Evolutionary conservation across 2,888 invertebrate species (phyloP), one percentile per base, ranked within the genome.

Genomic region (Vanessa cardui): DNA sequence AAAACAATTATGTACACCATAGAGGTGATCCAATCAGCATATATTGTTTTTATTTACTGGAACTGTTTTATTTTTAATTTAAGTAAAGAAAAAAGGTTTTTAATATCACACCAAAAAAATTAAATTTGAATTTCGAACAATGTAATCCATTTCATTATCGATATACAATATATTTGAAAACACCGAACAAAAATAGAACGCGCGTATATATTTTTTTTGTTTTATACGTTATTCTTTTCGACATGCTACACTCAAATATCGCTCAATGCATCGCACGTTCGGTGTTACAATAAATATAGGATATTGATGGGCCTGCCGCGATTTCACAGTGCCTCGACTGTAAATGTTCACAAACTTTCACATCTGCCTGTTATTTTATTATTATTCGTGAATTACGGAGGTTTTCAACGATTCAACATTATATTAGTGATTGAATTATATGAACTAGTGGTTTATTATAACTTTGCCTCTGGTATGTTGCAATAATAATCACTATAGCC

Each of bases 261-360:
- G 65, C 54, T 66, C 60, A 66, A 66, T 66, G 65, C 65, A 56
- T 66, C 54, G 65, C 65, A 66, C 65, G 65, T 66, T 50, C 65
- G 54, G n/a, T 56, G 60, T 47, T 31, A 61, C 65, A 56, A 66
- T 66, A 66, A 61, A 66, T 66, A 66, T 54, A 54, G 65, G 60
- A 66, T 66, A 66, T 66, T 66, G 65, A 66, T 66, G 60, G 45
- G 52, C 65, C 65, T 61, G 65, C 60, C 60, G 54, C 65, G 65
- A 66, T 61, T 52, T 66, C 47, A 47, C 59, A 50, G 54, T 47
- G 47, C 54, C n/a, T 26, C 52, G 56, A 56, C 56, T 56, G 50
- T 54, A 50, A 61, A 59, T 66, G 61, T 66, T 61, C 60, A 46
- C 60, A 46, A 20, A 31, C 52, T 66, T 54, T 61, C n/a, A 61